phyloP scores from a whole-genome alignment of 2,888 invertebrate species.

The Cerastoderma edule region DNA sequence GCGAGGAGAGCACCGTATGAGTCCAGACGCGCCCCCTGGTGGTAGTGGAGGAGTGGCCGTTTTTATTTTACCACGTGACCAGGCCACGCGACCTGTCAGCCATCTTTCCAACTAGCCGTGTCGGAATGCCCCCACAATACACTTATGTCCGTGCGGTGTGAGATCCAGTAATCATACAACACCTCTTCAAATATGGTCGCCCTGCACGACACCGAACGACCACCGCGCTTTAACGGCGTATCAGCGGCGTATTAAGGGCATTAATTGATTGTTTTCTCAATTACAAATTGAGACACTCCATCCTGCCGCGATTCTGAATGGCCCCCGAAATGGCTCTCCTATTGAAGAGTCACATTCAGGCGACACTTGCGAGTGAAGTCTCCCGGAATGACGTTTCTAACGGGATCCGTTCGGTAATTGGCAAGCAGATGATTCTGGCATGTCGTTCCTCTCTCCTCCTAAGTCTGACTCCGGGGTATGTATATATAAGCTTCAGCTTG shows the following conservation, averaged over 20 bases:
- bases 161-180: slow-evolving; percentile 52
- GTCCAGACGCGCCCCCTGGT: too few relatives aligned
- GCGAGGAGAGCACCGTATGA: background rate
- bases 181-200: slow-evolving; percentile 13
- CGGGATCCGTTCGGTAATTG: slow-evolving; percentile 59
- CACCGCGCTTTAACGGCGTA: slow-evolving; percentile 44
- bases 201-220: slow-evolving; percentile 34
- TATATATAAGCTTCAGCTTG: slow-evolving; percentile 35
- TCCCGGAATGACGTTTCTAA: slow-evolving; percentile 61
- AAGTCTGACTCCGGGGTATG: slow-evolving; percentile 53
- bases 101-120: slow-evolving; percentile 28
- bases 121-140: slow-evolving; percentile 40
- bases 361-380: slow-evolving; percentile 63
- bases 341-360: slow-evolving; percentile 43
- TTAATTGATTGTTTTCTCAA: slow-evolving; percentile 59
- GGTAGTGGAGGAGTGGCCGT: too few relatives aligned
- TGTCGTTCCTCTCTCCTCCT: slow-evolving; percentile 35
- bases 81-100: slow-evolving; percentile 60
- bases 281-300: slow-evolving; percentile 24
- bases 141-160: slow-evolving; percentile 46
- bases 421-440: slow-evolving; percentile 61
- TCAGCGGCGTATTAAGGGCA: slow-evolving; percentile 52
- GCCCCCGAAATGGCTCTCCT: slow-evolving; percentile 41
- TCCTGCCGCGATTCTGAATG: slow-evolving; percentile 54
- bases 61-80: slow-evolving; percentile 41